Conservation (phyloP, 2,888 invertebrate genomes). For the Andrena praecox region DNA sequence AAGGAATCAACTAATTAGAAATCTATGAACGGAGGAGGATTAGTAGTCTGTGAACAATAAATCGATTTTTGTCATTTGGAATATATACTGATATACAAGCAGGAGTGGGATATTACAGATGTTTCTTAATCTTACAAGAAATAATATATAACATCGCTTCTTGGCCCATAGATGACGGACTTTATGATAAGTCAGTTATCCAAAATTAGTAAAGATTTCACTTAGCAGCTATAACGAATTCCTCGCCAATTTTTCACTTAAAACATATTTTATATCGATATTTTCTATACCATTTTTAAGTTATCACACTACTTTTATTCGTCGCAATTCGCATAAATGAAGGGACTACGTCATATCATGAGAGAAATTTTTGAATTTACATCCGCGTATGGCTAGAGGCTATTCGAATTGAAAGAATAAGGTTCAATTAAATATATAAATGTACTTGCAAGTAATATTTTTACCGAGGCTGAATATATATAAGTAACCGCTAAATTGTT, state of each 20-base stretch:
- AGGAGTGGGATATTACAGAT: background rate
- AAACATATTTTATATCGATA: conserved; percentile 17
- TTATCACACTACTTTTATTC: conserved; percentile 36
- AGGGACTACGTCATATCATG: conserved; percentile 9
- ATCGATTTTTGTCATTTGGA: conserved; percentile 19
- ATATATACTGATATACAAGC: conserved; percentile 16
- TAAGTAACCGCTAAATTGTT: conserved; percentile 34
- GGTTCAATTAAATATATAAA: conserved; percentile 26
- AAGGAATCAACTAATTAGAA: no score
- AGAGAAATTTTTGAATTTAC: background rate
- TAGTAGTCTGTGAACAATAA: background rate
- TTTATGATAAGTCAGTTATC: conserved; percentile 23
- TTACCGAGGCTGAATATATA: conserved; percentile 53
- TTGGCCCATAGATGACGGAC: conserved; percentile 6
- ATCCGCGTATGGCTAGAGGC: conserved; percentile 7
- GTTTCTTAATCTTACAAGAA: conserved; percentile 14
- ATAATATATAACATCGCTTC: conserved; percentile 3
- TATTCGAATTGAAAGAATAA: background rate
- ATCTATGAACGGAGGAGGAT: background rate
- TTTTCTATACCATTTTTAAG: conserved; percentile 32
- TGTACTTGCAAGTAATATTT: conserved; percentile 44
- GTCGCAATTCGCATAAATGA: conserved; percentile 9
- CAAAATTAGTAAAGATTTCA: conserved; percentile 13
- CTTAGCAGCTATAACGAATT: conserved; percentile 32
- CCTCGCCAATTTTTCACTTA: conserved; percentile 22